Conservation (phyloP, 1,140 invertebrate genomes). For the Atta texana region DNA sequence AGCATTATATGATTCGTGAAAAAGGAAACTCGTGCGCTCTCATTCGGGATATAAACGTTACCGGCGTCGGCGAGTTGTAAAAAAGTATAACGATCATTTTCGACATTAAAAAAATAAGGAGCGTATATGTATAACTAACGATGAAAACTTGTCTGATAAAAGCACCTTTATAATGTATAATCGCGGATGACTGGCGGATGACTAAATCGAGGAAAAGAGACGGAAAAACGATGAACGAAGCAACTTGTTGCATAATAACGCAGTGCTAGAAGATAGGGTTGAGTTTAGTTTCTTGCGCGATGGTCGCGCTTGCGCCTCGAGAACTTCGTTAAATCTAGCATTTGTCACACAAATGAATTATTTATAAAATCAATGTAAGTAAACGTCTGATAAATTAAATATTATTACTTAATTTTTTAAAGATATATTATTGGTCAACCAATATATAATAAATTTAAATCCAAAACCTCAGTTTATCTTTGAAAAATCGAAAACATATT, state of each 20-base stretch:
- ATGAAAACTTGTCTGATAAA: slow-evolving; percentile 57
- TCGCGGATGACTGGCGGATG: slow-evolving; percentile 40
- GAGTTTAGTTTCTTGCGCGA: slow-evolving; percentile 67
- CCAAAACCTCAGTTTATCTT: not conserved
- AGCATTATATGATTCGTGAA: slow-evolving; percentile 69
- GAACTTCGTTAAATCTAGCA: slow-evolving; percentile 25
- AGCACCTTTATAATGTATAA: slow-evolving; percentile 65
- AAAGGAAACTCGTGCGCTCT: slow-evolving; percentile 47
- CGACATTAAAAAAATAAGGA: slow-evolving; percentile 44
- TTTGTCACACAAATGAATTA: not conserved
- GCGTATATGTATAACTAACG: slow-evolving; percentile 6
- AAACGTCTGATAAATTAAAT: not conserved
- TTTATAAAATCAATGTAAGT: not conserved
- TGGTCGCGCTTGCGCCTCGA: slow-evolving; percentile 65
- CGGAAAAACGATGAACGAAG: slow-evolving; percentile 61
- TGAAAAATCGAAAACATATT: not conserved
- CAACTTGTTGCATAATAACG: slow-evolving; percentile 79
- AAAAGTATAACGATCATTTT: slow-evolving; percentile 48
- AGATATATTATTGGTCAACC: not conserved
- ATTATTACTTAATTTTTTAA: slow-evolving; percentile 14
- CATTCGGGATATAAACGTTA: slow-evolving; percentile 24
- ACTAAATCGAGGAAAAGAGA: slow-evolving; percentile 42
- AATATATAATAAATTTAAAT: not conserved
- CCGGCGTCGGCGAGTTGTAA: not conserved
- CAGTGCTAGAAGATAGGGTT: slow-evolving; percentile 65